Evolutionary conservation across 1,140 invertebrate genomes (phyloP).

Genomic region (Drosophila orena): DNA sequence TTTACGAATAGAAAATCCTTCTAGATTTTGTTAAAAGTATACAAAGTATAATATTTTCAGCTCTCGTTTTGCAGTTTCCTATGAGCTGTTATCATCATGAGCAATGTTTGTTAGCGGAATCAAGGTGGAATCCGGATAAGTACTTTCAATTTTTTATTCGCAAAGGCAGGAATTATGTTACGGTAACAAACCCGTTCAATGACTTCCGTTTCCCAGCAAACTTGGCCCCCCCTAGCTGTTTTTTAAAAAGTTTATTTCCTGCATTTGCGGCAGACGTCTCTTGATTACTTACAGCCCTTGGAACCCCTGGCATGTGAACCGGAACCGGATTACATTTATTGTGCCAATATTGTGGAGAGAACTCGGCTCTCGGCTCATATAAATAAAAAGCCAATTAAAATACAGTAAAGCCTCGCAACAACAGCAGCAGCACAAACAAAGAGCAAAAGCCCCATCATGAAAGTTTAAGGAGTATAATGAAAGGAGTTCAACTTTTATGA

Average conservation of each 20-base stretch:
- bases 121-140: constrained; percentile 30
- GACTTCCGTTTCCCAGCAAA: constrained; percentile 37
- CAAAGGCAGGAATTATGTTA: constrained; percentile 41
- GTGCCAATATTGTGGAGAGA: constrained; percentile 4
- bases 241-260: constrained; percentile 13
- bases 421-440: constrained; percentile 7
- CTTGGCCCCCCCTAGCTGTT: constrained; percentile 4
- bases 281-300: constrained; percentile 14
- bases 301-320: not conserved
- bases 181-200: constrained; percentile 51
- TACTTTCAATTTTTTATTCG: constrained; percentile 4
- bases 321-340: constrained; percentile 26
- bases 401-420: constrained; percentile 32
- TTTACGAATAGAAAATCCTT: too few relatives aligned
- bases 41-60: not conserved
- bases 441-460: constrained; percentile 28
- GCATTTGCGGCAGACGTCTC: constrained; percentile 14
- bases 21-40: constrained; percentile 15
- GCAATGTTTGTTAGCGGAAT: constrained; percentile 3
- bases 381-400: constrained; percentile 74
- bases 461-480: constrained; percentile 59
- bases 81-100: constrained; percentile 10
- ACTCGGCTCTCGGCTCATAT: constrained; percentile 19
- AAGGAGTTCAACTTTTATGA: constrained; percentile 21
- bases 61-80: not conserved